Conservation (phyloP, 1,140 invertebrate genomes). For the Nebria ingens region DNA sequence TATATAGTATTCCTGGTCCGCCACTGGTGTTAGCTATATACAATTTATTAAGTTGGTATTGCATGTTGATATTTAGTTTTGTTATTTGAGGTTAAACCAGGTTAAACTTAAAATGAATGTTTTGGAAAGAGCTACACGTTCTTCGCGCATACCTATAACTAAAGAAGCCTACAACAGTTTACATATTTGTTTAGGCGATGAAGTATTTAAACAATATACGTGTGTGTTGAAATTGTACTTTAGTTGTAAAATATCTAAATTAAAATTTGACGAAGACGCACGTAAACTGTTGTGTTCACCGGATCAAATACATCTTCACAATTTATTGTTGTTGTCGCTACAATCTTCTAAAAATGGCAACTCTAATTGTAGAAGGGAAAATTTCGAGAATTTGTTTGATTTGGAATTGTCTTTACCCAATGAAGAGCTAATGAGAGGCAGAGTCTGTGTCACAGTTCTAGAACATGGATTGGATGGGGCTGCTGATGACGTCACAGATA, state of each 20-base stretch:
- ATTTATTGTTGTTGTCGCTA: neutral
- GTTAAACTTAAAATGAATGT: neutral
- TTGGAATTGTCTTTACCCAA: neutral
- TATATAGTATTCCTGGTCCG: too few relatives aligned
- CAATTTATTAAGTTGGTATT: too few relatives aligned
- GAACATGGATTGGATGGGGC: neutral
- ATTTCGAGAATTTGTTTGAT: too few relatives aligned
- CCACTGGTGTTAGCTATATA: too few relatives aligned
- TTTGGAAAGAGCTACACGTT: neutral
- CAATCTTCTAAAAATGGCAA: too few relatives aligned
- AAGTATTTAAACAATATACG: neutral
- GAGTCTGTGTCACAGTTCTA: neutral
- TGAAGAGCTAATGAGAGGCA: neutral
- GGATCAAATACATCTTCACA: neutral
- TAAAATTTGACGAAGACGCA: conserved; percentile 2
- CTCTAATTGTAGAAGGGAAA: neutral
- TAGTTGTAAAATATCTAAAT: neutral
- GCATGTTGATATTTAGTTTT: neutral
- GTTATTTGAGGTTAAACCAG: too few relatives aligned
- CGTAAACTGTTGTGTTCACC: neutral
- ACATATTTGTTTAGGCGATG: neutral
- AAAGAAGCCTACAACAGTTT: neutral
- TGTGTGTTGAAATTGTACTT: neutral
- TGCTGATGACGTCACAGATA: neutral
- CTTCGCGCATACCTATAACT: neutral